Base-by-base conservation (phyloP, 2,113 vertebrate species). In the Notiomystis cincta region DNA sequence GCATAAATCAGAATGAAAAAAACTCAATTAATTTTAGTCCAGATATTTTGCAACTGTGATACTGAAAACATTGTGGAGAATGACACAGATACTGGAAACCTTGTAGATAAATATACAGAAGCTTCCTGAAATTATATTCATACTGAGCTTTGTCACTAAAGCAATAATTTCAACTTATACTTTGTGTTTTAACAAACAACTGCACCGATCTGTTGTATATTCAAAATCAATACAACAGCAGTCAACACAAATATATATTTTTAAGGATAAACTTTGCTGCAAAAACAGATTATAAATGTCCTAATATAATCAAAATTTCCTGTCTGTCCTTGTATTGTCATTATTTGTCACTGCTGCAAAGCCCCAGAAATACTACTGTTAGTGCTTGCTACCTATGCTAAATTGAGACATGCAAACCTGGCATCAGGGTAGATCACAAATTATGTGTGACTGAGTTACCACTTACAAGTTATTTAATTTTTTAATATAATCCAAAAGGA, bases 381-480 rank as follows among this genome's bases (percentile, higher is more conserved):
- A 1, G 1, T 71, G 35, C 23, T 50, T 86, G 12, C 7, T 85
- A 38, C 13, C 13, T 33, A 4, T 50, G 30, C 18, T 64, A 85
- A 48, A 50, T 7, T 57, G 58, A 86, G 27, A 58, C 28, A 85
- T n/a, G 9, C 10, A 37, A 82, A 60, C 14, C n/a, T 77, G 53
- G 7, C 91, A 57, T 20, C 13, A 78, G 13, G 6, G 3, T 45
- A 11, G 4, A 82, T 50, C 24, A n/a, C 51, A 62, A 50, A 66
- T 54, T n/a, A 51, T 5, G 3, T 28, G 11, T 0, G 0, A 53
- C 3, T 12, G 11, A 56, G 4, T 92, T 56, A 57, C 5, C 17
- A 57, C 4, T 21, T 44, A 24, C 4, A 66, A 72, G 11, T 5
- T 53, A n/a, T 61, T 76, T 37, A 11, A 15, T 64, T 82, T 79